Evolutionary conservation across 2,888 invertebrate genomes (phyloP).

Genomic region (Altica lythri): DNA sequence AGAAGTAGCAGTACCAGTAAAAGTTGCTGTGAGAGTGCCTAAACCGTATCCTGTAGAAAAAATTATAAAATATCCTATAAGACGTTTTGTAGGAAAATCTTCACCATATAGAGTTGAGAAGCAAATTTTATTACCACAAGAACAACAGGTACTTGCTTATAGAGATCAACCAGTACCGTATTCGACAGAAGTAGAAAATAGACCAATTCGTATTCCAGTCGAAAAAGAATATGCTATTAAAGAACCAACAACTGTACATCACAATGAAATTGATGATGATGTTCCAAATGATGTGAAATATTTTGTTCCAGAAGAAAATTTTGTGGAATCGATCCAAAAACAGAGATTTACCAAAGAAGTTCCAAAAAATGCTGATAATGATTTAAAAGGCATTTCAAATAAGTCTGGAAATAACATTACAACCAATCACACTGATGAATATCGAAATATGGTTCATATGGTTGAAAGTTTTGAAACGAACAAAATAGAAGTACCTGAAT

Average conservation of each 20-base stretch:
- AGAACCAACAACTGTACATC: constrained; percentile 57
- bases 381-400: too few species aligned
- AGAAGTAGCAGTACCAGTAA: constrained; percentile 68
- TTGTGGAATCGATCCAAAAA: not conserved
- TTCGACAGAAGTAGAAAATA: constrained; percentile 70
- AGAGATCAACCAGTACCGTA: constrained; percentile 58
- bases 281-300: constrained; percentile 55
- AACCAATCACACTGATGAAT: too few species aligned
- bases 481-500: too few species aligned
- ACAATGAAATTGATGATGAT: not conserved
- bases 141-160: constrained; percentile 72
- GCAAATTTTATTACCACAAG: constrained; percentile 65
- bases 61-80: constrained; percentile 68
- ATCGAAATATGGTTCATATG: too few species aligned
- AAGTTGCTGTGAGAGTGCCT: constrained; percentile 66
- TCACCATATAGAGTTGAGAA: constrained; percentile 74
- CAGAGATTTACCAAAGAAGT: not conserved
- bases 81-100: constrained; percentile 67
- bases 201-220: constrained; percentile 74
- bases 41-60: constrained; percentile 71
- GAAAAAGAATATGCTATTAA: constrained; percentile 59
- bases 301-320: not conserved
- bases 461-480: too few species aligned
- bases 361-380: too few species aligned
- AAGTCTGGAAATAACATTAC: too few species aligned